Percentiles rank a stretch among this genome's conserved stretches.
These are phyloP conservation scores for Amphiduros pacificus DNA, from an alignment of 2,888 invertebrate species.

Conservation along the genomic window DNA sequence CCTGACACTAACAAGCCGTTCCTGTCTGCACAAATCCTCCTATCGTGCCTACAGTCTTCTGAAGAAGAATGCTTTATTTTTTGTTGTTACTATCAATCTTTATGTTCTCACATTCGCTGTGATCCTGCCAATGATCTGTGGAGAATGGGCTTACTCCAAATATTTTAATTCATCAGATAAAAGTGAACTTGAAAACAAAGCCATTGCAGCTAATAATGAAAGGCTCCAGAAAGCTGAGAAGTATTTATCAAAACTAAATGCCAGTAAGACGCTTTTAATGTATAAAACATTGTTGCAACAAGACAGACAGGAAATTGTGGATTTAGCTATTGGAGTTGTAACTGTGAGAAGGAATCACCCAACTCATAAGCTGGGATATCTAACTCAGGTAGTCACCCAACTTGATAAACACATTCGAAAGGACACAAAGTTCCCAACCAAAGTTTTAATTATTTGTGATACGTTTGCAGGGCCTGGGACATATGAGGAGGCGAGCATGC, in stretches of 20 bases:
- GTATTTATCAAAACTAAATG: not conserved
- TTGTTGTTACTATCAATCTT: not conserved
- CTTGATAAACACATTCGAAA: slow-evolving; percentile 5
- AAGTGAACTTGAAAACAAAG: not conserved
- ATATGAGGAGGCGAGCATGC: slow-evolving; percentile 21
- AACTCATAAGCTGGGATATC: slow-evolving; percentile 9
- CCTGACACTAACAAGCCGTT: too few species aligned
- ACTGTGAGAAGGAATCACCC: not conserved
- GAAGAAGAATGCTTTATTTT: too few species aligned
- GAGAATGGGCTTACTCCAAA: slow-evolving; percentile 14
- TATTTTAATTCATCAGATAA: slow-evolving; percentile 6
- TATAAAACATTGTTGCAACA: slow-evolving; percentile 1
- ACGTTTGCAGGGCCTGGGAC: slow-evolving; percentile 24
- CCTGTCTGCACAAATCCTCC: too few species aligned
- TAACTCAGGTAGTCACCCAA: slow-evolving; percentile 20
- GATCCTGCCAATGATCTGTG: slow-evolving; percentile 11
- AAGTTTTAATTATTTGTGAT: slow-evolving; percentile 26
- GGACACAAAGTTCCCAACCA: slow-evolving; percentile 7
- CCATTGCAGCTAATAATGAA: slow-evolving; percentile 2
- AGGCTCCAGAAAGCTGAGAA: slow-evolving; percentile 10
- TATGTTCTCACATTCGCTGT: slow-evolving; percentile 16
- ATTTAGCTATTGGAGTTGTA: slow-evolving; percentile 14
- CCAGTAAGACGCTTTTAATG: not conserved
- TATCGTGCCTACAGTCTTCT: too few species aligned
- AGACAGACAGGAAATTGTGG: not conserved